phyloP scores from a whole-genome alignment of 2,797 vertebrate species.

The Bufotes viridis region DNA sequence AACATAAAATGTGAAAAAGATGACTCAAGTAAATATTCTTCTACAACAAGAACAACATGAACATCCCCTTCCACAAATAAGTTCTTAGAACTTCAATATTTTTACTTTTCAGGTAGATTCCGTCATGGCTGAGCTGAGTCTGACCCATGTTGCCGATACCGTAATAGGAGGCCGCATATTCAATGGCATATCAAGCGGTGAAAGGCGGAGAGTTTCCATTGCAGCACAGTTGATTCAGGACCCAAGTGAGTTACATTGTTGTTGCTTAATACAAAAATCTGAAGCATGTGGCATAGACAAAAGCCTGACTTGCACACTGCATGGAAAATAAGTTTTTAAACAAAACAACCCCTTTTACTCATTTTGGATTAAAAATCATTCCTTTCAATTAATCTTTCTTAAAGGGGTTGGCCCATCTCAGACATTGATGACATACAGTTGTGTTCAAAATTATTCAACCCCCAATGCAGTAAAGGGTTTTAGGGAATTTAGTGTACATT shows the following conservation, averaged over 20 bases:
- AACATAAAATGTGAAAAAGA: no score
- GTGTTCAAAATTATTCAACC: no score
- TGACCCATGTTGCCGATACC: slow-evolving; percentile 85
- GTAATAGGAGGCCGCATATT: slow-evolving; percentile 85
- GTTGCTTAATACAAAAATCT: neutral
- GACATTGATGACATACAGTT: no score
- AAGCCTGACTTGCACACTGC: no score
- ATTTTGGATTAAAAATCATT: no score
- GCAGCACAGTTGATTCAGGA: slow-evolving; percentile 93
- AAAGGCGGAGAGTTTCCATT: slow-evolving; percentile 91
- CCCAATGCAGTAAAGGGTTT: no score
- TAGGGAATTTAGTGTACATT: no score
- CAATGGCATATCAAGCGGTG: slow-evolving; percentile 88
- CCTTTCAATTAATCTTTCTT: no score
- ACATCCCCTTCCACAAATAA: neutral
- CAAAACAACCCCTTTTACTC: no score
- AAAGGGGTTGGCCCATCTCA: no score
- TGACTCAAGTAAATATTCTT: no score
- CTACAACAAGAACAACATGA: neutral
- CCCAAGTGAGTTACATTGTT: slow-evolving; percentile 81
- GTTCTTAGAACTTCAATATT: neutral
- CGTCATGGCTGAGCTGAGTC: slow-evolving; percentile 89
- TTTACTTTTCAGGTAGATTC: slow-evolving; percentile 80
- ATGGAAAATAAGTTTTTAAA: no score
- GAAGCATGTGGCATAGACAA: neutral